Percentiles rank a stretch among this genome's conserved stretches.
Evolutionary conservation across 2,797 vertebrate genomes (phyloP).

Genomic region (Hapalemur alaotrensis): DNA sequence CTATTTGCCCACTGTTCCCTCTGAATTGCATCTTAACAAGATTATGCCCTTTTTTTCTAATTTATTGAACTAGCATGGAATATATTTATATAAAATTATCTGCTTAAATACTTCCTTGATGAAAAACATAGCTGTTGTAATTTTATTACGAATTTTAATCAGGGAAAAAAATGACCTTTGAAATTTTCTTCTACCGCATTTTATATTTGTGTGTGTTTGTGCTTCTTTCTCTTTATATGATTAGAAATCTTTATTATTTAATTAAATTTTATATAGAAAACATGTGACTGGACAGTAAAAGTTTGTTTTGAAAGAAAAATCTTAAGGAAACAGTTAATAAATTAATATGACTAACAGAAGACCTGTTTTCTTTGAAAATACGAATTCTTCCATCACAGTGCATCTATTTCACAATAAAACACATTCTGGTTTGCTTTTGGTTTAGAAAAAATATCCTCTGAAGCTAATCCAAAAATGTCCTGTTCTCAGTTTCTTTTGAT

Average conservation of each 20-base stretch:
- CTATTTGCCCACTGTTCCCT: conserved; percentile 84
- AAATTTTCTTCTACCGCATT: conserved; percentile 76
- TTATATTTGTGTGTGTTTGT: conserved; percentile 52
- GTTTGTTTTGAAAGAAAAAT: conserved; percentile 74
- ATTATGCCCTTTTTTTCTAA: conserved; percentile 86
- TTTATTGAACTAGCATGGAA: conserved; percentile 85
- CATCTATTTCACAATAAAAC: conserved; percentile 65
- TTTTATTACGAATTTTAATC: conserved; percentile 83
- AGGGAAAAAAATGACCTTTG: conserved; percentile 77
- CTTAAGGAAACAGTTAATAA: conserved; percentile 73
- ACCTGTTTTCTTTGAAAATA: conserved; percentile 75
- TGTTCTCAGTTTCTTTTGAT: conserved; percentile 47
- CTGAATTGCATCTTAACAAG: conserved; percentile 86
- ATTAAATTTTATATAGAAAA: conserved; percentile 79
- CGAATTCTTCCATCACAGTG: conserved; percentile 26
- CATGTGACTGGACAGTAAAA: conserved; percentile 70
- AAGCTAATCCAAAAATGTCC: conserved; percentile 63
- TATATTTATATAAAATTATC: conserved; percentile 86
- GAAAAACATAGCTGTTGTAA: conserved; percentile 82
- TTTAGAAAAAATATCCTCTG: conserved; percentile 61
- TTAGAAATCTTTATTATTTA: conserved; percentile 79
- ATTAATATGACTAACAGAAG: conserved; percentile 73
- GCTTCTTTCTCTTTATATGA: conserved; percentile 68
- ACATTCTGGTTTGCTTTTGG: conserved; percentile 55
- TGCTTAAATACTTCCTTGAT: conserved; percentile 82